Conservation (phyloP, 2,113 vertebrate species). For the Mirounga angustirostris region DNA sequence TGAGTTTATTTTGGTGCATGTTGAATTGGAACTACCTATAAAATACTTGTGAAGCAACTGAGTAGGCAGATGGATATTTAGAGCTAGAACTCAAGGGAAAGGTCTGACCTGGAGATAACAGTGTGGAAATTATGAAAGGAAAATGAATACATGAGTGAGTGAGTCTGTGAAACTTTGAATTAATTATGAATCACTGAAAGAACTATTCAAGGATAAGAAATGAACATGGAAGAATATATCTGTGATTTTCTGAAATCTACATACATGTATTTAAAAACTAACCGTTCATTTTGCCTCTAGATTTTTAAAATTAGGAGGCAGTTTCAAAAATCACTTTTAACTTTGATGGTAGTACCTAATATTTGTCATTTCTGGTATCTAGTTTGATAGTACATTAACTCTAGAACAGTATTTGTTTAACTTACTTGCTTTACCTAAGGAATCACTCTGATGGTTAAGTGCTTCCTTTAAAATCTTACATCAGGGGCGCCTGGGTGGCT, state of each 20-base stretch:
- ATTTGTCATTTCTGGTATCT: constrained; percentile 34
- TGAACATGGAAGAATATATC: neutral
- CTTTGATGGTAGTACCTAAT: neutral
- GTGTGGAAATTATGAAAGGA: neutral
- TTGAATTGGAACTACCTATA: neutral
- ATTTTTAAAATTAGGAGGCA: neutral
- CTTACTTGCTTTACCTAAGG: neutral
- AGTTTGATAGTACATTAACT: neutral
- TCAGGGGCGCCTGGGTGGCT: neutral
- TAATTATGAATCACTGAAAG: neutral
- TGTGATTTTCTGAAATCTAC: neutral
- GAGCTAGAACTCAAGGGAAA: neutral
- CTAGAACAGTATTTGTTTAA: neutral
- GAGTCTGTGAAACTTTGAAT: neutral
- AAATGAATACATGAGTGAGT: neutral
- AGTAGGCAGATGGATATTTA: neutral
- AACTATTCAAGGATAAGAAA: neutral
- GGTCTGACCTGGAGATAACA: neutral
- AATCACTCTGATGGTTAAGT: neutral
- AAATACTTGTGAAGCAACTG: constrained; percentile 23
- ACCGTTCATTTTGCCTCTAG: neutral
- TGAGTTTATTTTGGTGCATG: neutral
- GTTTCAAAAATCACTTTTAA: constrained; percentile 37
- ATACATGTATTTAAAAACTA: neutral
- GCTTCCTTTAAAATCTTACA: neutral